These are phyloP conservation scores for Parapristionchus giblindavisi DNA, from an alignment of 2,888 invertebrate species.

Conservation along the genomic window DNA sequence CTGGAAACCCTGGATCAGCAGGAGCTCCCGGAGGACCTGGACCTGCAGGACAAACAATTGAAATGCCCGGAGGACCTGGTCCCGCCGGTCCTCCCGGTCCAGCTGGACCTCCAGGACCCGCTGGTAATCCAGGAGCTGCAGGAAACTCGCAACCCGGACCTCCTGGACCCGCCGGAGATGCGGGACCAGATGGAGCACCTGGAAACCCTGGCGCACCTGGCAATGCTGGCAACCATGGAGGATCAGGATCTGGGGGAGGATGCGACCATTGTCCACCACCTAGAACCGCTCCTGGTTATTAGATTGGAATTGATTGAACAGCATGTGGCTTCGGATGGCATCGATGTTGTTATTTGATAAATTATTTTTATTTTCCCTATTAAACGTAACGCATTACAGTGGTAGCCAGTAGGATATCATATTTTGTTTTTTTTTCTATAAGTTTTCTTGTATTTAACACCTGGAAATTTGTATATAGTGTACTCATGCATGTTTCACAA, in stretches of 20 bases:
- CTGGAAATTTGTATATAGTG: no score
- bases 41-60: constrained; percentile 16
- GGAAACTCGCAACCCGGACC: constrained; percentile 16
- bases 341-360: no score
- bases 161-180: constrained; percentile 36
- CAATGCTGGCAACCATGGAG: constrained; percentile 12
- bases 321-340: no score
- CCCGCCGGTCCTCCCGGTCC: constrained; percentile 33
- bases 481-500: no score
- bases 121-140: constrained; percentile 22
- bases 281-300: constrained; percentile 35
- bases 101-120: constrained; percentile 29
- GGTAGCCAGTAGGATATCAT: no score
- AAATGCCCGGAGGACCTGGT: constrained; percentile 1
- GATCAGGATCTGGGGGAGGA: constrained; percentile 16
- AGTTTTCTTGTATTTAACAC: no score
- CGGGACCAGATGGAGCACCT: constrained; percentile 28
- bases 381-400: no score
- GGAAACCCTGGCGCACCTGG: constrained; percentile 21
- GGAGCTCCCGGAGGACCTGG: constrained; percentile 25
- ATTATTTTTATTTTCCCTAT: no score
- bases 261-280: constrained; percentile 33
- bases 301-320: no score
- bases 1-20: constrained; percentile 20
- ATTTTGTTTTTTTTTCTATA: no score